Conservation (phyloP, 2,797 vertebrate genomes). For the Acanthiza pusilla region DNA sequence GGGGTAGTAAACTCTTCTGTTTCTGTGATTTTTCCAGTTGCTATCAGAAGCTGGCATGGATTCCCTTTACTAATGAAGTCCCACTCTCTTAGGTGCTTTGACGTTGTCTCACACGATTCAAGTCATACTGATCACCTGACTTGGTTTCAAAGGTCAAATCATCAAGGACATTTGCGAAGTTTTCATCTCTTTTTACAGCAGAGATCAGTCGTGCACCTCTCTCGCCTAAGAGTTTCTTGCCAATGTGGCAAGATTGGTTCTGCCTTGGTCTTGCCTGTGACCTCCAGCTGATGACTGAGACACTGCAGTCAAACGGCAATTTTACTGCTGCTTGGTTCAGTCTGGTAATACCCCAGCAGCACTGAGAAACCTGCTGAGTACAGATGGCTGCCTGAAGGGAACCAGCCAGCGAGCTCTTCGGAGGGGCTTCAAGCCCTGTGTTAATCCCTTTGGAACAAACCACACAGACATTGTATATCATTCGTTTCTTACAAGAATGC, state of each 20-base stretch:
- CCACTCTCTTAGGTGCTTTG: not conserved
- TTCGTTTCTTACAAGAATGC: not conserved
- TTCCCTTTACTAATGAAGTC: not conserved
- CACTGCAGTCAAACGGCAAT: not conserved
- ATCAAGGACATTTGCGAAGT: not conserved
- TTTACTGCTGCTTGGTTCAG: not conserved
- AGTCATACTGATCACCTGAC: not conserved
- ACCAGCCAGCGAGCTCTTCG: not conserved
- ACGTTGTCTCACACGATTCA: not conserved
- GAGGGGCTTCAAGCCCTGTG: not conserved
- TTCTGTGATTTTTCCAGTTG: not conserved
- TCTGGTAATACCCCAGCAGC: not conserved
- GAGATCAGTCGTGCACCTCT: not conserved
- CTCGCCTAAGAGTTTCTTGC: not conserved
- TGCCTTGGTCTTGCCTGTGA: not conserved
- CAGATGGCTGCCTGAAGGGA: not conserved
- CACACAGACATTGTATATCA: not conserved
- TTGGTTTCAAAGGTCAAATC: not conserved
- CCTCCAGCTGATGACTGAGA: not conserved
- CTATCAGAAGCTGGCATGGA: not conserved
- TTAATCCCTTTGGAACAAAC: not conserved
- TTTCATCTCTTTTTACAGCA: not conserved
- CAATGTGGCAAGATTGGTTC: fast-evolving
- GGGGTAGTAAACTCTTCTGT: not conserved
- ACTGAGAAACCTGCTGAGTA: not conserved